phyloP scores from a whole-genome alignment of 2,113 vertebrate species.

The Hemiscyllium ocellatum region DNA sequence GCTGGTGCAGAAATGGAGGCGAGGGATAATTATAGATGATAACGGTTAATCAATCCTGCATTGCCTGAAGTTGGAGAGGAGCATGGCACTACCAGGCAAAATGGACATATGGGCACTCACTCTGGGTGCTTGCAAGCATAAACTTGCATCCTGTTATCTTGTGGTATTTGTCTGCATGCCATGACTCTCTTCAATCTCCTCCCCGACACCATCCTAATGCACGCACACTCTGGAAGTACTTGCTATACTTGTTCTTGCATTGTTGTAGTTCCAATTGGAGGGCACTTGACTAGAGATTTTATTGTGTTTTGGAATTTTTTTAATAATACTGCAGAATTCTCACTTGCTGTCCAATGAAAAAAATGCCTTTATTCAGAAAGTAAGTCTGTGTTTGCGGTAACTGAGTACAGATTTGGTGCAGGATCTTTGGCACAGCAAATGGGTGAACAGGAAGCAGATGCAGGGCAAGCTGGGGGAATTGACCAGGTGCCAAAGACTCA shows the following conservation, averaged over 20 bases:
- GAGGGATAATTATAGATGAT: background rate
- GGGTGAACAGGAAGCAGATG: constrained; percentile 11
- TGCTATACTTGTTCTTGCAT: background rate
- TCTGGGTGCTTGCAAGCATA: background rate
- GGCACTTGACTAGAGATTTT: constrained; percentile 3
- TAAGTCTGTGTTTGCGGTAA: background rate
- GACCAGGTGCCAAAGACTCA: background rate
- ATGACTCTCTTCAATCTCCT: background rate
- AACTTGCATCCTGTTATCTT: background rate
- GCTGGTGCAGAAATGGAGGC: background rate
- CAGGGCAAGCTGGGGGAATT: background rate
- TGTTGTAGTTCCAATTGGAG: background rate
- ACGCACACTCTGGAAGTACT: background rate
- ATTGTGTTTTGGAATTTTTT: background rate
- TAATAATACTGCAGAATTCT: background rate
- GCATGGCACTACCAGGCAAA: background rate
- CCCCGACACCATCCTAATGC: too few relatives aligned
- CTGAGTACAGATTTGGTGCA: background rate
- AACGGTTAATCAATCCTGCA: background rate
- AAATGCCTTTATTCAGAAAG: background rate
- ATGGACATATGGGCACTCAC: background rate
- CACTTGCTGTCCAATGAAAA: background rate
- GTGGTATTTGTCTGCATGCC: background rate
- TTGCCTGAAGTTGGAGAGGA: background rate
- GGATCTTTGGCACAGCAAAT: background rate